Evolutionary conservation across 1,140 invertebrate genomes (phyloP).

Genomic region (Limonius californicus): DNA sequence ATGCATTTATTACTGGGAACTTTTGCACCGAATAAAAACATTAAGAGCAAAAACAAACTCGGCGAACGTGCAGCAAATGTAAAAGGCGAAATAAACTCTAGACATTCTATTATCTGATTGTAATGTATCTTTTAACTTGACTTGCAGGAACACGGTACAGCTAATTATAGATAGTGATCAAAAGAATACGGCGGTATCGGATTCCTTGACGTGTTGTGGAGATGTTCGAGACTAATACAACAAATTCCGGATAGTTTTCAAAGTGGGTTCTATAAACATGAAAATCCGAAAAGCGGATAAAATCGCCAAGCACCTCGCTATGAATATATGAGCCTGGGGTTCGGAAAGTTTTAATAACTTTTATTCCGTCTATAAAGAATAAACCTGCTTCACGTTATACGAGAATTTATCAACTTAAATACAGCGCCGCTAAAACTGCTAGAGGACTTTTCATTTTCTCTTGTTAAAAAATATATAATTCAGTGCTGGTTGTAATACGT

Average conservation of each 20-base stretch:
- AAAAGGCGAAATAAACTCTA: neutral
- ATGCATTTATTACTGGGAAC: neutral
- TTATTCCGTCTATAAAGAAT: neutral
- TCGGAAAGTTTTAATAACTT: slow-evolving; percentile 8
- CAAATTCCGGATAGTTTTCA: too few species aligned
- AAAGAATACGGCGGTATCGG: too few species aligned
- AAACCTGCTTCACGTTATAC: neutral
- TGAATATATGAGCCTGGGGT: neutral
- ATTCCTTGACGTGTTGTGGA: too few species aligned
- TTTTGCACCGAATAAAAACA: too few species aligned
- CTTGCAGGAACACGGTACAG: neutral
- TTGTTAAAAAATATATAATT: too few species aligned
- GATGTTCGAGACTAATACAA: too few species aligned
- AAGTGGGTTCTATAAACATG: too few species aligned
- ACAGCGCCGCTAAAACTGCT: too few species aligned
- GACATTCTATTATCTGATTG: neutral
- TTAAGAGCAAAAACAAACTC: slow-evolving; percentile 1
- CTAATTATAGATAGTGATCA: neutral
- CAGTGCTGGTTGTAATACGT: too few species aligned
- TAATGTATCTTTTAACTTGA: neutral
- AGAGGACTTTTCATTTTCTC: too few species aligned
- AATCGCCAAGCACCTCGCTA: neutral
- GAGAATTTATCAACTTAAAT: too few species aligned
- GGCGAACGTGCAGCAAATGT: neutral
- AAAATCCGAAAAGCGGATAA: neutral